Base-by-base conservation (phyloP, 2,888 invertebrate species). In the Drosophila siamana region DNA sequence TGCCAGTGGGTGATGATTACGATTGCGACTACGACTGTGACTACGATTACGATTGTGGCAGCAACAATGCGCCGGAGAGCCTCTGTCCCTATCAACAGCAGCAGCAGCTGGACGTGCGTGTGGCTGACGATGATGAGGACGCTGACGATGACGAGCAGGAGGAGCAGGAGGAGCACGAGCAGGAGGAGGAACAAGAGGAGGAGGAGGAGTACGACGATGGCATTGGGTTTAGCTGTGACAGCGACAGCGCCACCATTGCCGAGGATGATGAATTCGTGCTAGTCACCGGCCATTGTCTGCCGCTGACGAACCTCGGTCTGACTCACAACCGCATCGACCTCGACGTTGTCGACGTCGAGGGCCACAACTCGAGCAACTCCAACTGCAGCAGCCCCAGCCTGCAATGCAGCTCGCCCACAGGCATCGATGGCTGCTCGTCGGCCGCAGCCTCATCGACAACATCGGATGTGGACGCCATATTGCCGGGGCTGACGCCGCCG, bases 221-320 rank as follows among this genome's bases (percentile, higher is more conserved):
- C 22, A 76, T 86, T 51, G 88, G 88, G 8, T 83, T 83, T 46
- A 88, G 88, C 36, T 83, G 84, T 55, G 88, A 86, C 68, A 83
- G 86, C 51, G 88, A 86, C 61, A 82, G 81, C n/a, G 69, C 44
- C 48, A 76, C 74, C 13, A 51, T 73, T 33, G 67, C 69, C 19
- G 83, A 77, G 19, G 48, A 72, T 2, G 88, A 88, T 64, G 90
- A 89, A 62, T 87, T 88, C 24, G 80, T 83, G 13, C 61, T 85
- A n/a, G 80, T 82, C n/a, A 55, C 70, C 15, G 73, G 72, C 0
- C 80, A 75, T 9, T 70, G 80, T 43, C 50, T 70, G 57, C 22
- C 60, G 2, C 13, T 61, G n/a, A 56, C 50, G 4, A 13, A 22
- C 26, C 11, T 3, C 33, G 11, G 1, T 11, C 11, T 11, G n/a